These are phyloP conservation scores for Drosophila suzukii DNA, from an alignment of 1,140 invertebrate genomes.

Conservation along the genomic window DNA sequence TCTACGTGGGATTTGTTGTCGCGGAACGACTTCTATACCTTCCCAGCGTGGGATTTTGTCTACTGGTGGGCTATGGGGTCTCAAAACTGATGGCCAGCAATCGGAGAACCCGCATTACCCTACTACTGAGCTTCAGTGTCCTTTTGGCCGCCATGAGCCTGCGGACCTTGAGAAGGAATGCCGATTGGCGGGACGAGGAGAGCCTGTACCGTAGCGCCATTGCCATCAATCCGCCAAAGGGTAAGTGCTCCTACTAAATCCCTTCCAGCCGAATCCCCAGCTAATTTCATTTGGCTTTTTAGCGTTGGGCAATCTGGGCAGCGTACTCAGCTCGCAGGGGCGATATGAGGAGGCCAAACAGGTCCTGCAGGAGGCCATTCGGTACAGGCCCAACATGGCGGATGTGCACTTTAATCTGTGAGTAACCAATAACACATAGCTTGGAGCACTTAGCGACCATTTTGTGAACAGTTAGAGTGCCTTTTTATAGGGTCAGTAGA, in stretches of 20 bases:
- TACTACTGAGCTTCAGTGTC: slow-evolving; percentile 85
- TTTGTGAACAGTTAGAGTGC: background rate
- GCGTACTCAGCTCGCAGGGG: slow-evolving; percentile 94
- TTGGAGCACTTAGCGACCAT: slow-evolving; percentile 15
- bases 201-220: slow-evolving; percentile 96
- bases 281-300: slow-evolving; percentile 20
- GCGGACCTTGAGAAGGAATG: slow-evolving; percentile 92
- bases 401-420: slow-evolving; percentile 99
- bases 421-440: slow-evolving; percentile 86
- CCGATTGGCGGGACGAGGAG: slow-evolving; percentile 97
- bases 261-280: background rate
- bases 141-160: slow-evolving; percentile 90
- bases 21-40: slow-evolving; percentile 97
- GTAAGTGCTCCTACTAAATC: slow-evolving; percentile 86
- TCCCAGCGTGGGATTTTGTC: slow-evolving; percentile 97
- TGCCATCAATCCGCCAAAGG: slow-evolving; percentile 98
- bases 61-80: slow-evolving; percentile 92
- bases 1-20: slow-evolving; percentile 98
- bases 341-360: slow-evolving; percentile 93
- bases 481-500: background rate
- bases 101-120: slow-evolving; percentile 84
- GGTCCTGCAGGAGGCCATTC: slow-evolving; percentile 93
- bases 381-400: slow-evolving; percentile 96
- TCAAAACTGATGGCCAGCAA: slow-evolving; percentile 85
- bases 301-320: slow-evolving; percentile 97